Base-by-base conservation (phyloP, 2,797 vertebrate genomes). In the Ptychobarbus kaznakovi region DNA sequence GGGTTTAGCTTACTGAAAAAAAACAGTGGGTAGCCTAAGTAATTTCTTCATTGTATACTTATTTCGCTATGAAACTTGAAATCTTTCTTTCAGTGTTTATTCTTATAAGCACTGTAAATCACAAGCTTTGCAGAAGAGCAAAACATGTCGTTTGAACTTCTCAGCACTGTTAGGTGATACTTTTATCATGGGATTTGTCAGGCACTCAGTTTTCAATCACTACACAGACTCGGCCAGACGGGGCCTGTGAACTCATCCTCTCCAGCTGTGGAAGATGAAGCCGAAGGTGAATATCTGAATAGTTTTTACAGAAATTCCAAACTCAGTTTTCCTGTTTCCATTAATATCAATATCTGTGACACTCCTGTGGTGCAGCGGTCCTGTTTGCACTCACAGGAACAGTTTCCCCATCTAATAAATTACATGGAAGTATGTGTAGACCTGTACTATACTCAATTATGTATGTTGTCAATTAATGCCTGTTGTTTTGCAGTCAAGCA, bases 241-340 rank as follows among this genome's bases (percentile, higher is more conserved):
- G 25, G 22, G 32, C 72, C 40, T 51, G 69, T 22, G n/a, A 9
- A 66, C 46, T 35, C 80, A 82, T 12, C 22, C 77, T 74, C 86
- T 89, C 89, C 88, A 91, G 84, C 82, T 88, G 82, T 81, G 53
- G 58, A n/a, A 86, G 82, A 87, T 81, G 73, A 86, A 82, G 32
- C 86, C 80, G 79, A 70, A 56, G 88, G 90, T 92, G 91, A 89
- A 89, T 44, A 87, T 81, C 80, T 81, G 81, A 90, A 90, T 80
- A 87, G 74, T 91, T 91, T 80, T 88, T 82, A 51, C 22, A 32
- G 35, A 84, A 81, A 75, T 61, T 66, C 35, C 80, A 73, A 82
- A 38, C 75, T 66, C 20, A 76, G 73, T 88, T 89, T 76, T 89
- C 88, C 81, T 87, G 86, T 84, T 86, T 86, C 61, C 56, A 85